These are phyloP conservation scores for Florisuga fusca DNA, from an alignment of 2,797 vertebrate species.

Conservation along the genomic window DNA sequence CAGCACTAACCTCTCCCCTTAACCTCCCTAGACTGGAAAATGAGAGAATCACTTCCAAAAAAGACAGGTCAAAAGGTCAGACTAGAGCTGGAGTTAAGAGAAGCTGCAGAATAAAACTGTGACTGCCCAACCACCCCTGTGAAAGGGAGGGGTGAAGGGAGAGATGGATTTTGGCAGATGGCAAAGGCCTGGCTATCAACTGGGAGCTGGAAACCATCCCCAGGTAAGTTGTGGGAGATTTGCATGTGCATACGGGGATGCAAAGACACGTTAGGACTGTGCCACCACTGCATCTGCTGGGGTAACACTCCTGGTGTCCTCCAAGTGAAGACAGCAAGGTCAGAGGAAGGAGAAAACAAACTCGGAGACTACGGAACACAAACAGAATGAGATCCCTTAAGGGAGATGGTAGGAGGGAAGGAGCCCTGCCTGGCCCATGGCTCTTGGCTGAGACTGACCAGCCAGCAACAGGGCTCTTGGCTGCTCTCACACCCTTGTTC, in stretches of 20 bases:
- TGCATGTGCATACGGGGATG: fast-evolving
- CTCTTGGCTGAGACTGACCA: background rate
- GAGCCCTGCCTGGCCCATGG: fast-evolving
- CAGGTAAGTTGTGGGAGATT: background rate
- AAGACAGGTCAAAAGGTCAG: background rate
- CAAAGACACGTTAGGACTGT: too few species aligned
- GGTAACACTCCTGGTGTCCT: background rate
- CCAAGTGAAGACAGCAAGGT: background rate
- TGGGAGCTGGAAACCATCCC: background rate
- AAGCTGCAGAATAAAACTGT: background rate
- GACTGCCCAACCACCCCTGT: background rate
- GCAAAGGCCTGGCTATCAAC: background rate
- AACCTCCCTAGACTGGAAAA: background rate
- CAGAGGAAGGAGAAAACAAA: background rate
- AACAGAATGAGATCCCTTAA: background rate
- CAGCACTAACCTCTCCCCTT: background rate
- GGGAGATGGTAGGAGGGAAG: background rate
- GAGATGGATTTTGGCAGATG: background rate
- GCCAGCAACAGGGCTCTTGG: fast-evolving
- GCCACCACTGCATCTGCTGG: too few species aligned
- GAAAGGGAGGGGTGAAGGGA: background rate
- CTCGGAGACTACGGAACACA: background rate
- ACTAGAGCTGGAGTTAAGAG: background rate
- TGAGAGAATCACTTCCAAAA: background rate
- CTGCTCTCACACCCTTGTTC: fast-evolving